Percentiles rank a stretch among this genome's conserved stretches.
Conservation (phyloP, 2,888 invertebrate species). For the Panopea generosa region DNA sequence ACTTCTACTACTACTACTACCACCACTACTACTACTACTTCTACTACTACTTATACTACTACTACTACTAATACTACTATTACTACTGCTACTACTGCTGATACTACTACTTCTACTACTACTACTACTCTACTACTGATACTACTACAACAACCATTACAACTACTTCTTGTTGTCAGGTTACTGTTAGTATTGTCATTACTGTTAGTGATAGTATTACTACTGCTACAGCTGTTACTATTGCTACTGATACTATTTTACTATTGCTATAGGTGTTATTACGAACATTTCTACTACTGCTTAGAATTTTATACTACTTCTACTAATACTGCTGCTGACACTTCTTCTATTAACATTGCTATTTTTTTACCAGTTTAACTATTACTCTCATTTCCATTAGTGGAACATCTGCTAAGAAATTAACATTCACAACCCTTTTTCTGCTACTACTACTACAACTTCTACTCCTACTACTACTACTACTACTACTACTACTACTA, state of each 20-base stretch:
- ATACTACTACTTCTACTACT: slow-evolving; percentile 43
- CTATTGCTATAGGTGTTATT: background rate
- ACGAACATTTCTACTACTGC: slow-evolving; percentile 2
- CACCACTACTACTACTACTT: slow-evolving; percentile 18
- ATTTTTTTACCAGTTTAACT: too few relatives aligned
- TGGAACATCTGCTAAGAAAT: background rate
- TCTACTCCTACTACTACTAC: slow-evolving; percentile 27
- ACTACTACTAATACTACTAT: slow-evolving; percentile 38
- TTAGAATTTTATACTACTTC: background rate
- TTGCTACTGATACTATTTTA: slow-evolving; percentile 21
- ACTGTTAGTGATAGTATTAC: slow-evolving; percentile 37
- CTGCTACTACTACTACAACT: slow-evolving; percentile 14
- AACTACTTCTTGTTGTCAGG: slow-evolving; percentile 17
- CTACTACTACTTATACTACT: slow-evolving; percentile 30
- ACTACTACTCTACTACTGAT: slow-evolving; percentile 13
- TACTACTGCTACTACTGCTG: slow-evolving; percentile 33
- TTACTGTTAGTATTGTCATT: slow-evolving; percentile 44
- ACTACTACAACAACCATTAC: slow-evolving; percentile 6
- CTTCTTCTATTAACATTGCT: too few relatives aligned
- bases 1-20: slow-evolving; percentile 15
- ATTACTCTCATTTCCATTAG: too few relatives aligned
- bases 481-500: slow-evolving; percentile 31
- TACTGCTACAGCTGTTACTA: slow-evolving; percentile 44
- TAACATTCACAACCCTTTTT: slow-evolving; percentile 25
- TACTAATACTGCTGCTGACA: background rate